Evolutionary conservation across 37 sponge, comb jelly and placozoan genomes (phyloP).

Genomic region (Amphimedon queenslandica): DNA sequence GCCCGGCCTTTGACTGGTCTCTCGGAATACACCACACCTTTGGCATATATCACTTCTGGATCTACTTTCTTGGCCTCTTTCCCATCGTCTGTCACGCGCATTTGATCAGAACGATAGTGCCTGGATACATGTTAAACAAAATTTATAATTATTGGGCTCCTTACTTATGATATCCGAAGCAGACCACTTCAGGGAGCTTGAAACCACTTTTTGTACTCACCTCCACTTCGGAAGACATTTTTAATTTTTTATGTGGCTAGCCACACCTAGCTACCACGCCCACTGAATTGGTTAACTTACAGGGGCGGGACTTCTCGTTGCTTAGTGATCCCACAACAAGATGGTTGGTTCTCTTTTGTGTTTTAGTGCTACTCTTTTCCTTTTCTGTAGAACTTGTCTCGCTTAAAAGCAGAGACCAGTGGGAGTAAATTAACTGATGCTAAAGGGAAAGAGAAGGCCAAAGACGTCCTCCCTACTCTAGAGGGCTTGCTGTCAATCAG

Average conservation of each 20-base stretch:
- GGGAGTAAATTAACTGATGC: not conserved
- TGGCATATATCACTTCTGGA: slow-evolving; percentile 58
- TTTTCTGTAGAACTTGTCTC: slow-evolving; percentile 76
- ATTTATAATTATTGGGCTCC: not conserved
- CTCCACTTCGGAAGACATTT: not conserved
- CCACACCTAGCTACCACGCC: no score
- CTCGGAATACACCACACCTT: slow-evolving; percentile 67
- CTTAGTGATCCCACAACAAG: not conserved
- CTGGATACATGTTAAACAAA: not conserved
- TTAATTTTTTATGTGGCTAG: not conserved
- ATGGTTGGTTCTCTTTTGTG: not conserved
- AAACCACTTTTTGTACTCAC: not conserved
- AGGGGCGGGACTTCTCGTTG: not conserved
- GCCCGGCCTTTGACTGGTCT: slow-evolving; percentile 53
- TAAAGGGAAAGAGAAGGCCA: slow-evolving; percentile 75
- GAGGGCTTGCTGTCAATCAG: slow-evolving; percentile 79
- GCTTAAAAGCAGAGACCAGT: slow-evolving; percentile 58
- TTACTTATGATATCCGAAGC: slow-evolving; percentile 45
- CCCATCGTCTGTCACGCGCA: slow-evolving; percentile 29
- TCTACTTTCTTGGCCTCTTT: slow-evolving; percentile 49
- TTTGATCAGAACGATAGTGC: not conserved
- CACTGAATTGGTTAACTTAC: not conserved
- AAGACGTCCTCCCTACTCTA: slow-evolving; percentile 75
- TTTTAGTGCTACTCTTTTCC: slow-evolving; percentile 3
- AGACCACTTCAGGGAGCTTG: slow-evolving; percentile 20